phyloP scores from a whole-genome alignment of 2,113 vertebrate genomes.

The Tragelaphus strepsiceros region DNA sequence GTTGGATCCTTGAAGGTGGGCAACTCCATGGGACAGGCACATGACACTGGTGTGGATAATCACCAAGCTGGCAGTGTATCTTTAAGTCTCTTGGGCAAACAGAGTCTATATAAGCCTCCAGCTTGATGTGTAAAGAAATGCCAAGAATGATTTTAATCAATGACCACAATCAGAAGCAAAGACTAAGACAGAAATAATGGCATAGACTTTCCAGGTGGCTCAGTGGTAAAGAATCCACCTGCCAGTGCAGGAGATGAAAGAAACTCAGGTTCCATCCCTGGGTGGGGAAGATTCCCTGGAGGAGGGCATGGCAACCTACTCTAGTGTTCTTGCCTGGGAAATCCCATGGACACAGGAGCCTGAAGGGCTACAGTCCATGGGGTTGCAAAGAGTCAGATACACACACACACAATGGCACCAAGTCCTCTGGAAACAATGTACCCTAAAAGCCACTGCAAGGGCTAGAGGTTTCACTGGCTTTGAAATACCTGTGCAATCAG shows the following conservation, averaged over 20 bases:
- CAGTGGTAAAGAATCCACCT: neutral
- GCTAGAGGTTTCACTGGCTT: too few relatives aligned
- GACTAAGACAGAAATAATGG: neutral
- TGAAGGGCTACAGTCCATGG: neutral
- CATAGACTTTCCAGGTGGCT: neutral
- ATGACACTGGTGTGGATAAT: neutral
- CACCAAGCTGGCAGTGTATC: neutral
- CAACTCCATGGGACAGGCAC: neutral
- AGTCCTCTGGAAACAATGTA: neutral
- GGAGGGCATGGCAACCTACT: neutral
- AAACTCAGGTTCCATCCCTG: neutral
- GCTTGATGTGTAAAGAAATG: neutral
- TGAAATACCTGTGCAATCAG: fast-evolving
- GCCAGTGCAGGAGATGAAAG: neutral
- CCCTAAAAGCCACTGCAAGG: neutral
- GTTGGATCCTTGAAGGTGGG: too few relatives aligned
- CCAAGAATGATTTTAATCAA: neutral
- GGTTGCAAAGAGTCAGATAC: neutral
- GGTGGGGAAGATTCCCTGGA: neutral
- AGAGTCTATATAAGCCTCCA: neutral
- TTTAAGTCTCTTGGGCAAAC: neutral
- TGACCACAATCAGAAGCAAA: neutral
- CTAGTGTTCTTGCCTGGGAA: neutral
- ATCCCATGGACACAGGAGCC: neutral
- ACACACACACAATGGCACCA: neutral